Percentiles rank a stretch among this genome's conserved stretches.
phyloP scores from a whole-genome alignment of 2,888 invertebrate genomes.

The Schizotus pectinicornis region DNA sequence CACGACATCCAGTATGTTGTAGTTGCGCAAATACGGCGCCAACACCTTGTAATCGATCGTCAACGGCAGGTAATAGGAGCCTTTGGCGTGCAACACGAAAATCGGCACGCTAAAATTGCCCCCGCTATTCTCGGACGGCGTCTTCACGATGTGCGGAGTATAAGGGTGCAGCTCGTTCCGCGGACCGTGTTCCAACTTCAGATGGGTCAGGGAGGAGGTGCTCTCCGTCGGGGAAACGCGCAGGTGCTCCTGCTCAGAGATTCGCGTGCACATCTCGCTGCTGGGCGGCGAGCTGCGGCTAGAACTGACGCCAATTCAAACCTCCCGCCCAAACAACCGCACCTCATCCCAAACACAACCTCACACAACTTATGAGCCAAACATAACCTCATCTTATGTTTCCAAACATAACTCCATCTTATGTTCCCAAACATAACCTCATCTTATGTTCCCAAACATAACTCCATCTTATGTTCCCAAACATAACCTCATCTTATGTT shows the following conservation, averaged over 20 bases:
- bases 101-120: slow-evolving; percentile 75
- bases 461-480: too few species aligned
- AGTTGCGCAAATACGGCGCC: slow-evolving; percentile 70
- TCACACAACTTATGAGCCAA: not conserved
- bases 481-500: too few species aligned
- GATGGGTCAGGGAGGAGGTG: slow-evolving; percentile 40
- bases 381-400: too few species aligned
- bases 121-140: slow-evolving; percentile 38
- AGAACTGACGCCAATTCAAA: slow-evolving; percentile 40
- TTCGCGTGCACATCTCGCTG: slow-evolving; percentile 52
- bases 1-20: slow-evolving; percentile 65
- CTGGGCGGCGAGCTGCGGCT: slow-evolving; percentile 55
- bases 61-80: slow-evolving; percentile 87
- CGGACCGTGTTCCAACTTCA: slow-evolving; percentile 37
- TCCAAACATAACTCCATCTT: too few species aligned
- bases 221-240: slow-evolving; percentile 48
- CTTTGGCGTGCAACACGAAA: slow-evolving; percentile 88
- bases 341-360: too few species aligned
- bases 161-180: slow-evolving; percentile 37
- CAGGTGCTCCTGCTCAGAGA: slow-evolving; percentile 50
- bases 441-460: too few species aligned
- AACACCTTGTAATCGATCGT: slow-evolving; percentile 78
- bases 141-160: slow-evolving; percentile 34
- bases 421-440: too few species aligned
- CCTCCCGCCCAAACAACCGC: too few species aligned